phyloP scores from a whole-genome alignment of 1,140 invertebrate species.

The Temnothorax curvispinosus region DNA sequence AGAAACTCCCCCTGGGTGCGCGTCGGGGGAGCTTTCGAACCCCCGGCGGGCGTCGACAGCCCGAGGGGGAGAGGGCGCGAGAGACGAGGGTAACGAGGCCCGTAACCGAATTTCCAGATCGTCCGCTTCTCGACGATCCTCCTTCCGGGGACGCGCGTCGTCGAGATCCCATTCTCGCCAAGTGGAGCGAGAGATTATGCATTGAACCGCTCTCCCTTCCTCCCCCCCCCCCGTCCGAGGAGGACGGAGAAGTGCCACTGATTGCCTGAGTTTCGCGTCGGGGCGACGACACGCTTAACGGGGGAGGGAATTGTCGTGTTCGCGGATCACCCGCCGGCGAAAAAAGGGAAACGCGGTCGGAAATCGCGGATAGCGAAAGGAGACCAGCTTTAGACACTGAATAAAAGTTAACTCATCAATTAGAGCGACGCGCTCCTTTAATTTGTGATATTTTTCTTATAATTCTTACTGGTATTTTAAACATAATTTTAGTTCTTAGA shows the following conservation, averaged over 20 bases:
- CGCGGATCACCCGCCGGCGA: slow-evolving; percentile 9
- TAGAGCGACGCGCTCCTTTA: background rate
- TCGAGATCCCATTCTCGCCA: slow-evolving; percentile 43
- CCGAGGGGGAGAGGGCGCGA: slow-evolving; percentile 55
- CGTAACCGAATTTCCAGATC: slow-evolving; percentile 76
- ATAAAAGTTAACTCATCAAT: slow-evolving; percentile 12
- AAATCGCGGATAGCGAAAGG: background rate
- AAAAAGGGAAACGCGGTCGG: background rate
- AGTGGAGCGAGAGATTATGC: slow-evolving; percentile 64
- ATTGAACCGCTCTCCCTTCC: slow-evolving; percentile 33
- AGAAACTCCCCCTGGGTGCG: slow-evolving; percentile 58
- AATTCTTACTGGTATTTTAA: background rate
- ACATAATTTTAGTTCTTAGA: background rate
- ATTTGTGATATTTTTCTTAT: background rate
- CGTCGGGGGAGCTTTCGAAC: slow-evolving; percentile 48
- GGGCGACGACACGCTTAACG: background rate
- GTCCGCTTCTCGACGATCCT: slow-evolving; percentile 60
- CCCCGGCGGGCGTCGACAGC: slow-evolving; percentile 35
- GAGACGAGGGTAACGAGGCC: slow-evolving; percentile 77
- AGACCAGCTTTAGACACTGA: background rate
- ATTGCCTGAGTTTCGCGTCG: slow-evolving; percentile 63
- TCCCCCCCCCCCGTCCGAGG: background rate
- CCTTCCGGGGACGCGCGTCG: slow-evolving; percentile 38
- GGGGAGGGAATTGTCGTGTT: background rate
- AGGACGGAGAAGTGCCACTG: slow-evolving; percentile 56